Evolutionary conservation across 2,888 invertebrate species (phyloP), one percentile per base, ranked within the genome.

Genomic region (Alitta virens): DNA sequence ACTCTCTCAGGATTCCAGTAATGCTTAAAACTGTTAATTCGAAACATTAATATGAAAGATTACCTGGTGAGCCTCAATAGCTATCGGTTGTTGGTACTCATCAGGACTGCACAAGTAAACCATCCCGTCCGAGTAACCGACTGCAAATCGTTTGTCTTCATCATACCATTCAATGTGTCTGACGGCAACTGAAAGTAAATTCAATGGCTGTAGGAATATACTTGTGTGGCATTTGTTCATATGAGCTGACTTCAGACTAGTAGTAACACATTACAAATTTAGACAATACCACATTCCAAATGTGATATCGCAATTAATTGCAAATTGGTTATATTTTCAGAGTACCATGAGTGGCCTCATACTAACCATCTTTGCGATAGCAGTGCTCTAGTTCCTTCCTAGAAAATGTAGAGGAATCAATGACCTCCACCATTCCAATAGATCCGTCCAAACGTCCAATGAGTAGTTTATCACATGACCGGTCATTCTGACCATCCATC

Each of bases 361-460:
- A 52, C 42, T 62, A 66, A 76, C 74, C 75, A 68, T 75, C 72
- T 50, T 68, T 70, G 25, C 79, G 69, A 18, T 69, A 71, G 63
- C 78, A 78, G 63, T 75, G 75, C 42, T 73, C 72, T 7, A 81
- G 71, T 58, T 80, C 80, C 46, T 71, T 70, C 27, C 74, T 64
- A 9, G 68, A 64, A 63, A 72, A 75, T 1, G 77, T 74, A 3
- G 72, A 68, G 55, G 63, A 70, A 63, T 78, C 79, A 2, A 77
- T 59, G 27, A 77, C 71, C 42, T 79, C 78, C 26, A 80, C 71
- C 51, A 78, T 64, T 9, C 76, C 74, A 61, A 69, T 79, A 0
- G 83, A 84, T 21, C 87, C 87, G 72, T 86, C 85, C 16, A 85
- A 81, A 63, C 84, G 81, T 0, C 87, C 87, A 21, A 86, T 81